Percentiles rank a stretch among this genome's conserved stretches.
phyloP scores from a whole-genome alignment of 1,140 invertebrate genomes.

The Diploscapter pachys region DNA sequence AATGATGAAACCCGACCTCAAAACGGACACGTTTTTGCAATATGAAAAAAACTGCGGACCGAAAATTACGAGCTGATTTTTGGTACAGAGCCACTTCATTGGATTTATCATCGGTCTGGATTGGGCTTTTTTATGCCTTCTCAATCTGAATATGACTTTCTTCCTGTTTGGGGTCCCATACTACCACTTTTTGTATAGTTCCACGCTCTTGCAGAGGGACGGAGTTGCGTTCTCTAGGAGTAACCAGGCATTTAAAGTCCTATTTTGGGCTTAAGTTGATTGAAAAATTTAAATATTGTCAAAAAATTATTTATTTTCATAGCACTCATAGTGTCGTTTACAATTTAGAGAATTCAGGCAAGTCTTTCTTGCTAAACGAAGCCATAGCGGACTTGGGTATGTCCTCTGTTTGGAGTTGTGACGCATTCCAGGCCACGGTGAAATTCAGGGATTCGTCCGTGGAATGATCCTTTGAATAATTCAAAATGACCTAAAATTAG shows the following conservation, averaged over 20 bases:
- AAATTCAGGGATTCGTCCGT: slow-evolving; percentile 59
- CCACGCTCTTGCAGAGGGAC: not conserved
- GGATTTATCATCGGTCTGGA: not conserved
- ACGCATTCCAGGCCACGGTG: slow-evolving; percentile 69
- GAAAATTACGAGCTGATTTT: no score
- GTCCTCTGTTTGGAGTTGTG: slow-evolving; percentile 86
- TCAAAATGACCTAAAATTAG: slow-evolving; percentile 60
- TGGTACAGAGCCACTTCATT: no score
- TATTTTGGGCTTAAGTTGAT: not conserved
- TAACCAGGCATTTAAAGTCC: not conserved
- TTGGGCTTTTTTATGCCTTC: not conserved
- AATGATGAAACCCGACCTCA: no score
- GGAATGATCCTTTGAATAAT: slow-evolving; percentile 76
- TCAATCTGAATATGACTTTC: not conserved
- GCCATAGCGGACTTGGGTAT: slow-evolving; percentile 75
- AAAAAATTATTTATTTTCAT: not conserved
- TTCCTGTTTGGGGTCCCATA: not conserved
- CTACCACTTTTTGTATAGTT: not conserved
- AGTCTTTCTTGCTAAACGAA: slow-evolving; percentile 68
- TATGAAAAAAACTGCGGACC: no score
- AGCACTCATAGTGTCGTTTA: slow-evolving; percentile 7
- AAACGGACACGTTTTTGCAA: no score
- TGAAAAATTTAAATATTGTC: not conserved
- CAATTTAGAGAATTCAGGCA: slow-evolving; percentile 27
- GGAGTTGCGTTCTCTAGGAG: not conserved